Percentiles rank a stretch among this genome's conserved stretches.
Evolutionary conservation across 2,113 vertebrate species (phyloP).

Genomic region (Herpailurus yagouaroundi): DNA sequence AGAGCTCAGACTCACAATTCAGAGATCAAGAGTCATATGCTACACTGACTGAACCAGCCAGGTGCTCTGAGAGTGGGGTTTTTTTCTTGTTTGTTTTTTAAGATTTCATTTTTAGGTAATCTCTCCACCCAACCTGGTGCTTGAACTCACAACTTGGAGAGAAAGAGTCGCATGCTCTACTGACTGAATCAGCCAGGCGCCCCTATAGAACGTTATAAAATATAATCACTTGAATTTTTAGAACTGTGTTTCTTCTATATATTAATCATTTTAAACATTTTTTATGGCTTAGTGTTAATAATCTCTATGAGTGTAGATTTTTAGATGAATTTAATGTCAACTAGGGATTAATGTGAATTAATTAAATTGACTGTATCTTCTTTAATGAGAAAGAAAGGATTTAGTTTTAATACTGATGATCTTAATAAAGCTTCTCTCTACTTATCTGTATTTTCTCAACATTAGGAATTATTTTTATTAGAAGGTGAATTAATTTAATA

Average conservation of each 20-base stretch:
- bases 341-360: constrained; percentile 97
- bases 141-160: not conserved
- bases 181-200: not conserved
- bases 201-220: constrained; percentile 39
- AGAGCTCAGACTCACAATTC: not conserved
- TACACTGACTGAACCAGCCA: not conserved
- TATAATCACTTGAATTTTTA: not conserved
- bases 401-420: constrained; percentile 96
- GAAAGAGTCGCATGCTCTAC: not conserved
- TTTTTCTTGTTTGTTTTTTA: not conserved
- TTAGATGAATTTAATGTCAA: constrained; percentile 95
- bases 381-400: constrained; percentile 97
- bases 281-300: constrained; percentile 84
- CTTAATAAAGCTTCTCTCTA: constrained; percentile 91
- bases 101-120: not conserved
- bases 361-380: constrained; percentile 97
- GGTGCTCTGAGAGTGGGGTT: too few species aligned
- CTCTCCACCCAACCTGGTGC: not conserved
- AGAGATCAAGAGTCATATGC: not conserved
- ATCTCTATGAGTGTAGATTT: constrained; percentile 88
- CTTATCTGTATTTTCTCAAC: constrained; percentile 94
- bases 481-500: constrained; percentile 87
- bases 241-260: constrained; percentile 77
- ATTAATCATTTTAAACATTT: constrained; percentile 74
- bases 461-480: constrained; percentile 92